These are phyloP conservation scores for Habrosyne pyritoides DNA, from an alignment of 2,888 invertebrate genomes.

Conservation along the genomic window DNA sequence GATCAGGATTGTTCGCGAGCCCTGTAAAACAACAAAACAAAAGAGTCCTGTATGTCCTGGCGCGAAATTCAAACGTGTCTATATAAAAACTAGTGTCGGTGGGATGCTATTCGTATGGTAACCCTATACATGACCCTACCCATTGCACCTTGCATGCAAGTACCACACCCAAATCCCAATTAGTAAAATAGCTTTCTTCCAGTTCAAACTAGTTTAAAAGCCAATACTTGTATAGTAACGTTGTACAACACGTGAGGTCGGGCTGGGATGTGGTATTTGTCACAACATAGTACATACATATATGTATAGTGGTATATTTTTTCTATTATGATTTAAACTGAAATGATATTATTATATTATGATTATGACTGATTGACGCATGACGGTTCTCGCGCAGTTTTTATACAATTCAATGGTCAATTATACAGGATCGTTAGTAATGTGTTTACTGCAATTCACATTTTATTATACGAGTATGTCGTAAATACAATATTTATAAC, in stretches of 20 bases:
- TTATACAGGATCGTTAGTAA: background rate
- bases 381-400: background rate
- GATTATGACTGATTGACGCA: background rate
- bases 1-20: no score
- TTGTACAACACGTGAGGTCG: background rate
- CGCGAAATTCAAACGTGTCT: no score
- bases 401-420: background rate
- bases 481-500: background rate
- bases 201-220: background rate
- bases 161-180: background rate
- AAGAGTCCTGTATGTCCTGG: no score
- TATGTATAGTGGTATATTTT: background rate
- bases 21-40: no score
- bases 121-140: background rate
- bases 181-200: background rate
- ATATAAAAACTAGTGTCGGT: no score
- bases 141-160: background rate
- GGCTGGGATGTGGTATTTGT: background rate
- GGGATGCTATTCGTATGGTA: no score
- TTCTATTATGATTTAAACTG: background rate
- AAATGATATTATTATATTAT: background rate
- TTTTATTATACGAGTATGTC: background rate
- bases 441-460: background rate
- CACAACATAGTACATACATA: background rate
- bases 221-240: background rate